Percentiles rank a stretch among this genome's conserved stretches.
Evolutionary conservation across 30 jellyfish, hydroid and myxozoan genomes (phyloP).

Genomic region (Catostylus mosaicus): DNA sequence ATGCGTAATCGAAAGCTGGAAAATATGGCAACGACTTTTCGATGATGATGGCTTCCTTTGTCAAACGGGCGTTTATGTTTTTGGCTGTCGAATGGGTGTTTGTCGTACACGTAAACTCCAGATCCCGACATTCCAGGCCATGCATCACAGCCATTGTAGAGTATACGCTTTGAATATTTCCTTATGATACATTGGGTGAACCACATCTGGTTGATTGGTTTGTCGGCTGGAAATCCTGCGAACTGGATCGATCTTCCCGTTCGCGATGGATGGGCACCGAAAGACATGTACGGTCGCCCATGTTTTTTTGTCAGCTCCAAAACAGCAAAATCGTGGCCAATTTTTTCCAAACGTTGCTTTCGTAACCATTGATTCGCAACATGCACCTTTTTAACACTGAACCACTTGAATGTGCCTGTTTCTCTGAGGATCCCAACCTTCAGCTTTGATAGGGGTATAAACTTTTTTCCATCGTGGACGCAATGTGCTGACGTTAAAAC

Average conservation of each 20-base stretch:
- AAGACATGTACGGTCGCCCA: constrained; percentile 70
- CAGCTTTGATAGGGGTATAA: constrained; percentile 58
- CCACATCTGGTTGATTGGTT: constrained; percentile 86
- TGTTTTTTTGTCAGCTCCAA: constrained; percentile 79
- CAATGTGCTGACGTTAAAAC: constrained; percentile 95
- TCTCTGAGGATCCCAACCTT: constrained; percentile 77
- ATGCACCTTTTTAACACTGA: constrained; percentile 63
- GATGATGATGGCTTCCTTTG: constrained; percentile 14
- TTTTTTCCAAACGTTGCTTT: constrained; percentile 45
- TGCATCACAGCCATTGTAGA: constrained; percentile 86
- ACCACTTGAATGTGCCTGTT: constrained; percentile 83
- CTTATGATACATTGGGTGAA: constrained; percentile 71
- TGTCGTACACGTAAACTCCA: constrained; percentile 89
- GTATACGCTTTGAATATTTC: constrained; percentile 55
- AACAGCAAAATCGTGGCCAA: constrained; percentile 91
- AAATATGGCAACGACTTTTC: constrained; percentile 82
- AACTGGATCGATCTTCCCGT: constrained; percentile 65
- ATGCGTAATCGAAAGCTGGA: constrained; percentile 69
- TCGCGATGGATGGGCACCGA: constrained; percentile 59
- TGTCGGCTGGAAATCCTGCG: constrained; percentile 94
- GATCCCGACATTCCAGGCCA: constrained; percentile 98
- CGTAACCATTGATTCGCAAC: constrained; percentile 80
- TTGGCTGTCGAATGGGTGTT: constrained; percentile 15
- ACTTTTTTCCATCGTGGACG: constrained; percentile 75
- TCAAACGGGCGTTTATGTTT: too few relatives aligned